phyloP scores from a whole-genome alignment of 2,113 vertebrate genomes.

The Chelonoidis abingdonii region DNA sequence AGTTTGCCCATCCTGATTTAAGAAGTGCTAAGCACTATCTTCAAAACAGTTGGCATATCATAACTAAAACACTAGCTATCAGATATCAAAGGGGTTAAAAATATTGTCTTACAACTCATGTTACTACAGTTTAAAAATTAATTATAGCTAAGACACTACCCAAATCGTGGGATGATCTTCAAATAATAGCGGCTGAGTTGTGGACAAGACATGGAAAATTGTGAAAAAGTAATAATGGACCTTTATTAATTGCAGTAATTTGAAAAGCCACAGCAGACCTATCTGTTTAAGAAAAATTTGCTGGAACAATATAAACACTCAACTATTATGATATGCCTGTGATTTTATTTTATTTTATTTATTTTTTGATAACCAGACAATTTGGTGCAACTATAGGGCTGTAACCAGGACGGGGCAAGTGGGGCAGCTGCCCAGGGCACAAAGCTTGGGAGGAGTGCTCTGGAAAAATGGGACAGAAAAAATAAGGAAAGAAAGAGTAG shows the following conservation, averaged over 20 bases:
- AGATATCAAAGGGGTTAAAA: not conserved
- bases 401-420: not conserved
- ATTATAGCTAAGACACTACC: not conserved
- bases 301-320: not conserved
- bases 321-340: not conserved
- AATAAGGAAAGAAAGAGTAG: not conserved
- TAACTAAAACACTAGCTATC: not conserved
- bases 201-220: not conserved
- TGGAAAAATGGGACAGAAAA: not conserved
- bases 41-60: not conserved
- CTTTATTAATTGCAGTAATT: not conserved
- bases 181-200: not conserved
- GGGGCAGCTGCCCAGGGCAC: not conserved
- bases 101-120: slow-evolving; percentile 1
- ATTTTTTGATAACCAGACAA: not conserved
- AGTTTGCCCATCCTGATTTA: not conserved
- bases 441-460: not conserved
- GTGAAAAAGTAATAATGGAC: not conserved
- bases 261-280: not conserved
- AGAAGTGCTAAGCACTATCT: not conserved
- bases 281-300: not conserved
- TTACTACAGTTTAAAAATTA: not conserved
- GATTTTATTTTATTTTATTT: not conserved
- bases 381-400: not conserved
- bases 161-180: not conserved